Conservation (phyloP, 2,797 vertebrate genomes). For the Hylomyscus alleni region DNA sequence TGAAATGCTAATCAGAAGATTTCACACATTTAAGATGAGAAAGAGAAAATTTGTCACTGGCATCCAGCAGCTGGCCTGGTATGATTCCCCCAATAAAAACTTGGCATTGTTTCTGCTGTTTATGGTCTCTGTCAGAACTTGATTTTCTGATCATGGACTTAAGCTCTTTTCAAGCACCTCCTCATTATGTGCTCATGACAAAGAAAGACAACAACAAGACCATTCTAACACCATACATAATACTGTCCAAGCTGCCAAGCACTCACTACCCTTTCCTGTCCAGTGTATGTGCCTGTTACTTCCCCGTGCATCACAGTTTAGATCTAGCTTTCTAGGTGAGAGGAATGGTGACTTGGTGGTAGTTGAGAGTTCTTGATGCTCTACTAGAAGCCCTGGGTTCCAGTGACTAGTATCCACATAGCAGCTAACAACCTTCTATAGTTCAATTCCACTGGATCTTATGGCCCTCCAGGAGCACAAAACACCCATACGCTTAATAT, state of each 20-base stretch:
- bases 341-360: neutral
- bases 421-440: too few species aligned
- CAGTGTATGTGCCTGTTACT: neutral
- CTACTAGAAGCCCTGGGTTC: neutral
- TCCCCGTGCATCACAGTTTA: neutral
- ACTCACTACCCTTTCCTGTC: fast-evolving
- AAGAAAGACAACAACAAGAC: neutral
- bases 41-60: neutral
- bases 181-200: neutral
- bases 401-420: neutral
- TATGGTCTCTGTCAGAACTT: neutral
- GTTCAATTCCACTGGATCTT: neutral
- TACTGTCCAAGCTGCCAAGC: neutral
- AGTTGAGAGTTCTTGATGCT: too few species aligned
- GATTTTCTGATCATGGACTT: fast-evolving
- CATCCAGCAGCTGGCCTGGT: neutral
- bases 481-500: neutral
- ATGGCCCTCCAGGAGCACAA: neutral
- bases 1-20: neutral
- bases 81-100: neutral
- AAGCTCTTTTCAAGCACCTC: neutral
- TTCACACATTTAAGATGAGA: neutral
- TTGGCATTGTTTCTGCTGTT: neutral
- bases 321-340: neutral
- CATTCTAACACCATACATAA: neutral